Evolutionary conservation across 2,797 vertebrate species (phyloP), one percentile per base, ranked within the genome.

Genomic region (Myotis daubentonii): DNA sequence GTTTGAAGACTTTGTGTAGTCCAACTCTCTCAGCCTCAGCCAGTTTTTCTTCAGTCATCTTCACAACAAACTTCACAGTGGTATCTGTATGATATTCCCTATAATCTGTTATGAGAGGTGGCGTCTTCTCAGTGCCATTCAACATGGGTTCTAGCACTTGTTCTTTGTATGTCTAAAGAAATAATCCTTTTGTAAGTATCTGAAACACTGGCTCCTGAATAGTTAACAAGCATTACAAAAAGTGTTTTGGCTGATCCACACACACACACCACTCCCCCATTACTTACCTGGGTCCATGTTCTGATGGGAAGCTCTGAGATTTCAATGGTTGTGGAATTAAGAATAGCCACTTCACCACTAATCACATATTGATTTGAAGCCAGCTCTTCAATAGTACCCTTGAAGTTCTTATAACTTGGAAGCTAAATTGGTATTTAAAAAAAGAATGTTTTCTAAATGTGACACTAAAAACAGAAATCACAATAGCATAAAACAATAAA

Each of bases 81-180:
- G 99, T 99, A 96, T 99, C 99, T 0, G 99, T 99, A 98, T 99
- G 99, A 97, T 99, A 99, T 36, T 99, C 99, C 94, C 99, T 99
- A 85, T 99, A 99, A 98, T 99, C 99, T 0, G 98, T 99, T 98
- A 99, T 99, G n/a, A 99, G 98, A 70, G 99, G 81, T 0, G 99
- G 99, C 4, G 98, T 99, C 98, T 99, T 99, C 85, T 99, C 99
- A 0, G 99, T 99, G 89, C 99, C 99, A 1, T 99, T 99, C 97
- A 99, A 87, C 99, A 99, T 99, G 0, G 98, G 98, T 97, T 99
- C 99, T 97, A 99, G 98, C 75, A 99, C 99, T 15, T 99, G 99
- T 97, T 99, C 99, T 95, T 99, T 99, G 53, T 99, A 99, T 3
- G 97, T 83, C 99, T 99, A 94, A 94, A 96, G 85, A 94, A 87